Percentiles rank a stretch among this genome's conserved stretches.
Evolutionary conservation across 2,113 vertebrate species (phyloP).

Genomic region (Bos javanicus): DNA sequence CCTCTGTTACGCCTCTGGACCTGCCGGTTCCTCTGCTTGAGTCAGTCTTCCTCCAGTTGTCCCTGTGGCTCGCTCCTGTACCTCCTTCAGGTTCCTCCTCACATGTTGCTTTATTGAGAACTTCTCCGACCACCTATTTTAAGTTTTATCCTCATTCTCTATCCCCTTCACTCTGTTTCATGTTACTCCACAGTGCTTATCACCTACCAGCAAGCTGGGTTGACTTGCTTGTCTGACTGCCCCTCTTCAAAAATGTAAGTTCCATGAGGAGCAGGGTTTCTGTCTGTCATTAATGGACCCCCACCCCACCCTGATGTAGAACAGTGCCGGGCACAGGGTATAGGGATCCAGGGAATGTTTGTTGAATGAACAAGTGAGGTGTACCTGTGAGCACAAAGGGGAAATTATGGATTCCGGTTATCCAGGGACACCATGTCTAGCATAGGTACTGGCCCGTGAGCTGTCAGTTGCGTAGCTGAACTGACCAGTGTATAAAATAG

Average conservation of each 20-base stretch:
- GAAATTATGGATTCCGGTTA: neutral
- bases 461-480: neutral
- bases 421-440: neutral
- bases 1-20: neutral
- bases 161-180: neutral
- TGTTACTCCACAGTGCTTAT: neutral
- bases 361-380: neutral
- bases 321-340: neutral
- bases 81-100: neutral
- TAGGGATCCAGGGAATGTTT: neutral
- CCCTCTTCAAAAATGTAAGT: neutral
- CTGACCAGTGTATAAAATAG: neutral
- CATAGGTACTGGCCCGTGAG: rapidly evolving
- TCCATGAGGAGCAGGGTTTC: neutral
- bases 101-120: neutral
- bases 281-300: neutral
- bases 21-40: neutral
- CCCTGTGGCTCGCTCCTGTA: rapidly evolving
- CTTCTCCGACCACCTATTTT: neutral
- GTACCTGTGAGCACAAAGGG: neutral
- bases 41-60: neutral
- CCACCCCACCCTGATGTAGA: neutral
- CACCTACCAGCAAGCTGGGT: neutral
- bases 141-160: neutral
- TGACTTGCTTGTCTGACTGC: neutral